Base-by-base conservation (phyloP, 2,888 invertebrate genomes). In the Drosophila fungiperda region DNA sequence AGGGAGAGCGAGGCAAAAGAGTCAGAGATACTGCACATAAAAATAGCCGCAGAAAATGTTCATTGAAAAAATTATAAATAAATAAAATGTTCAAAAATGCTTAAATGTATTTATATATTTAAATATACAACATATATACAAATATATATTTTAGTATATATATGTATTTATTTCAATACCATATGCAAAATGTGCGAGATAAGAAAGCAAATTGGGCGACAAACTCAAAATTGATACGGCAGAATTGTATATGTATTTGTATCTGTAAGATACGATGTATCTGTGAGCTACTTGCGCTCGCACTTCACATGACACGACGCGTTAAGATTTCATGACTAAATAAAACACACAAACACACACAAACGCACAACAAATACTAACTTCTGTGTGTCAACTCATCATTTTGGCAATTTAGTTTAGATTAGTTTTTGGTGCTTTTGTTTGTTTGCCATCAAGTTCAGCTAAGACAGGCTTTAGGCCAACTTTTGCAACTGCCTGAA, bases 41-140 rank as follows among this genome's bases (percentile, higher is more conserved):
- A 83, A 69, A 78, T 76, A 83, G 60, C 63, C 17, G 23, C 57
- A 29, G 50, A 72, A 65, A 52, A 60, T 64, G 66, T 68, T 77
- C 80, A 74, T 79, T 82, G 69, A 78, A 78, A 78, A 78, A 64
- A 81, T 74, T 77, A 73, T 65, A 82, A 79, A 73, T 65, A 82
- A 79, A 76, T 76, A 81, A 81, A 82, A 68, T 78, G 78, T 65
- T 83, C 52, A 68, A 77, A 52, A 49, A 59, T 70, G 36, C n/a
- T 32, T 42, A 26, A n/a, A 15, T 45, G 15, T 23, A 54, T 9
- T 57, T 32, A 67, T 35, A 40, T 32, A 64, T 61, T 61, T 65
- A 32, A 40, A 58, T 70, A 35, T 33, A 38, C 38, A 53, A 40
- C n/a, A 57, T 64, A 40, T 35, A 32, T 36, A 32, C 26, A 57